Percentiles rank a stretch among this genome's conserved stretches.
phyloP scores from a whole-genome alignment of 2,797 vertebrate genomes.

The Pangasius macronema region DNA sequence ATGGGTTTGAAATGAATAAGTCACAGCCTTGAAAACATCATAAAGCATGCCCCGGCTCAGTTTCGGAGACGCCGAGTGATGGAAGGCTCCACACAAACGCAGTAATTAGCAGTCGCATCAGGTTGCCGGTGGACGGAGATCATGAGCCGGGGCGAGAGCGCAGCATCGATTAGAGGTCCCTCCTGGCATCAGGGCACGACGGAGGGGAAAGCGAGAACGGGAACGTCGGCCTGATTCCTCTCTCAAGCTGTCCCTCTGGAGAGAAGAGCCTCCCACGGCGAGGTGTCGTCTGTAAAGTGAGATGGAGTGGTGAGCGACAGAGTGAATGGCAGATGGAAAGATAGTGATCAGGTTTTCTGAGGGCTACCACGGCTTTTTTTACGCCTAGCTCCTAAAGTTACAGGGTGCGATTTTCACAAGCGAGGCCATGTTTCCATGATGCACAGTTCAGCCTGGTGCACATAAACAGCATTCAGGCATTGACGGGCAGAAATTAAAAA shows the following conservation, averaged over 20 bases:
- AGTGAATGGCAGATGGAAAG: conserved; percentile 38
- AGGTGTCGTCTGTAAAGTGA: conserved; percentile 39
- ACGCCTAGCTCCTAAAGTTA: conserved; percentile 5
- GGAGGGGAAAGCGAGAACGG: conserved; percentile 44
- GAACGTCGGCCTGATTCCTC: conserved; percentile 41
- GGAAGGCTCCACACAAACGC: conserved; percentile 36
- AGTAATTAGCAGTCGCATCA: conserved; percentile 53
- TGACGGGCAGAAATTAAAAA: not conserved
- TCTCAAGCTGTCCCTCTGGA: conserved; percentile 46
- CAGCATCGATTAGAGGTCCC: conserved; percentile 52
- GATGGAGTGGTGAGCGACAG: conserved; percentile 1
- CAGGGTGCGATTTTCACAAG: conserved; percentile 15
- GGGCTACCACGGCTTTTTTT: conserved; percentile 22
- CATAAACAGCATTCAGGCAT: not conserved
- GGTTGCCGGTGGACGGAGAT: conserved; percentile 51
- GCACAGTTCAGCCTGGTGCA: not conserved
- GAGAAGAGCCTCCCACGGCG: conserved; percentile 45
- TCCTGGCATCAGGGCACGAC: conserved; percentile 37
- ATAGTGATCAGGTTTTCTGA: conserved; percentile 45
- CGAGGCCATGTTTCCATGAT: no score
- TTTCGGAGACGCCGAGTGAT: conserved; percentile 24
- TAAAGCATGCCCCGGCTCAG: conserved; percentile 26
- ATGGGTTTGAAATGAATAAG: conserved; percentile 43
- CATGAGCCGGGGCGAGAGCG: conserved; percentile 36
- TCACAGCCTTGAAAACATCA: conserved; percentile 37